A percentile compares a stretch with the other conserved stretches of the same genome.
Conservation (phyloP, 2,888 invertebrate genomes). For the Acleris sparsana region DNA sequence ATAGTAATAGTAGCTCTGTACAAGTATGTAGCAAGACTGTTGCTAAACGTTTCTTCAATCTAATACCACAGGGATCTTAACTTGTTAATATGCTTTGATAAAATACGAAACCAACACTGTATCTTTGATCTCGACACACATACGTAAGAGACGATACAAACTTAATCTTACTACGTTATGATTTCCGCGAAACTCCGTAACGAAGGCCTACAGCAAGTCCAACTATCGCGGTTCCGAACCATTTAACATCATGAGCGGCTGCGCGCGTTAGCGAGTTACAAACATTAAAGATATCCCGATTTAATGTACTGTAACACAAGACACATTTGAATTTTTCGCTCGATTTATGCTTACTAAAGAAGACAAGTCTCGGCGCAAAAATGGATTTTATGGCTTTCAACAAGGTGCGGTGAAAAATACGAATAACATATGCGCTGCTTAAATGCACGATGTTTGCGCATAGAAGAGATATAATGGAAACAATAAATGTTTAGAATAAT, state of each 20-base stretch:
- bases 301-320: slow-evolving; percentile 28
- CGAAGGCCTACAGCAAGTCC: slow-evolving; percentile 56
- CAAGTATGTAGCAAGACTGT: no score
- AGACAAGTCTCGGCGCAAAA: not conserved
- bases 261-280: slow-evolving; percentile 39
- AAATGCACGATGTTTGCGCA: no score
- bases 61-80: no score
- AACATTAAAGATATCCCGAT: slow-evolving; percentile 29
- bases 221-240: slow-evolving; percentile 66
- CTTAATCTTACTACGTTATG: not conserved
- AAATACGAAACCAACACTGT: no score
- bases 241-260: slow-evolving; percentile 59
- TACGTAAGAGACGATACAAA: no score
- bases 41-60: no score
- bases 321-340: slow-evolving; percentile 33
- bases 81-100: no score
- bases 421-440: not conserved
- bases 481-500: no score
- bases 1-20: no score
- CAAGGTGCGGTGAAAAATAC: not conserved
- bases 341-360: slow-evolving; percentile 14
- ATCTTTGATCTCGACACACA: no score
- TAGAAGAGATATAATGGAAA: no score
- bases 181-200: slow-evolving; percentile 37
- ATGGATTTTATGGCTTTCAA: not conserved